A percentile compares a stretch with the other conserved stretches of the same genome.
These are phyloP conservation scores for Cygnus atratus DNA, from an alignment of 2,113 vertebrate species.

Conservation along the genomic window DNA sequence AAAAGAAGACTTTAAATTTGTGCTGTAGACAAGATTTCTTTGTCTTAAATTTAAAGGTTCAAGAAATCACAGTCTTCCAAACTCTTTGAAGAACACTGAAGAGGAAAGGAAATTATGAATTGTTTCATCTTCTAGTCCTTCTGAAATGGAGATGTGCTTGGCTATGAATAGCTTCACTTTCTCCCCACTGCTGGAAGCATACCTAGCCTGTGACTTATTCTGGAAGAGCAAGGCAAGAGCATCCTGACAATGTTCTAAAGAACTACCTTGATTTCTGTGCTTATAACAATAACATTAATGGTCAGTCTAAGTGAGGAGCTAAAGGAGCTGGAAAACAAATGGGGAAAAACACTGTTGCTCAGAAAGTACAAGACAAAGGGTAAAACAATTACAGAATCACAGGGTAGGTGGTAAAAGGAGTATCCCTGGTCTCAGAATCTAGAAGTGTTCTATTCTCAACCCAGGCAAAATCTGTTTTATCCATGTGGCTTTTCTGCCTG, in stretches of 20 bases:
- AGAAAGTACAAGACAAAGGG: background rate
- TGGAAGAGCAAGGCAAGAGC: background rate
- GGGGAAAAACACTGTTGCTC: background rate
- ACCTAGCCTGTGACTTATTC: background rate
- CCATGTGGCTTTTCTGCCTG: background rate
- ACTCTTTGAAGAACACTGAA: conserved; percentile 29
- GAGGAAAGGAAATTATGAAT: conserved; percentile 1
- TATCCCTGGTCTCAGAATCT: background rate
- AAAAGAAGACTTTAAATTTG: background rate
- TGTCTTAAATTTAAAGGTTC: background rate
- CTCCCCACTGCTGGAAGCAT: background rate
- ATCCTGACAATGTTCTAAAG: background rate
- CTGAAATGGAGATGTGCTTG: conserved; percentile 35
- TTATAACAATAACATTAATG: background rate
- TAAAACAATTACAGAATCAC: background rate
- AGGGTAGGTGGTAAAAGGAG: background rate
- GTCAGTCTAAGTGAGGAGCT: background rate
- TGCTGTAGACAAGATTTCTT: background rate
- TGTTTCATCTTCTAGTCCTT: conserved; percentile 36
- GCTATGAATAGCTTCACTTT: conserved; percentile 17
- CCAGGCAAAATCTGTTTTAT: background rate
- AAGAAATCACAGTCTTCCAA: background rate
- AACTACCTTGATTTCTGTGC: background rate
- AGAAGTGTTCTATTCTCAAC: background rate
- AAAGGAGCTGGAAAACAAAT: background rate